These are phyloP conservation scores for Eulemur albifrons DNA, from an alignment of 2,797 vertebrate species.

Conservation along the genomic window DNA sequence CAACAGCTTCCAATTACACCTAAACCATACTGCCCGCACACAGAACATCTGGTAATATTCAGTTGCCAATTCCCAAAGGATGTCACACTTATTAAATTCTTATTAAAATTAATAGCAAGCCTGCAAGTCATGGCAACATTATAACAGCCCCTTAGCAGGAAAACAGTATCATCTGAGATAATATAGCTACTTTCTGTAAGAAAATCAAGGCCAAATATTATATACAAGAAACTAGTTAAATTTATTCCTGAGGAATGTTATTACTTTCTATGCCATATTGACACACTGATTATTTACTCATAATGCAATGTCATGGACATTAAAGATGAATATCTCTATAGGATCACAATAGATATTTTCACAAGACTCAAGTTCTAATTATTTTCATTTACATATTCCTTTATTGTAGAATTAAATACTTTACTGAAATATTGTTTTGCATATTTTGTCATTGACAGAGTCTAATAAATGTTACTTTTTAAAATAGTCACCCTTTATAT, in stretches of 20 bases:
- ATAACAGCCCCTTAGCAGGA: conserved; percentile 40
- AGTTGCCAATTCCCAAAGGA: conserved; percentile 42
- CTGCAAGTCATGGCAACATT: conserved; percentile 34
- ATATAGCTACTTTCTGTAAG: conserved; percentile 46
- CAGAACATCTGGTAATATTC: conserved; percentile 69
- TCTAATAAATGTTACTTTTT: conserved; percentile 19
- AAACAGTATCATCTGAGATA: conserved; percentile 58
- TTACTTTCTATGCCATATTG: not conserved
- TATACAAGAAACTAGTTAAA: conserved; percentile 29
- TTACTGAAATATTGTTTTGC: conserved; percentile 7
- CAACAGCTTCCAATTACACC: not conserved
- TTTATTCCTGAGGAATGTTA: conserved; percentile 13
- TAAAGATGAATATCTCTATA: conserved; percentile 31
- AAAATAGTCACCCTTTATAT: not conserved
- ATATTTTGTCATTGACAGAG: not conserved
- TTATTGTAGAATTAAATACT: conserved; percentile 19
- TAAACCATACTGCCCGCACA: not conserved
- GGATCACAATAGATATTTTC: not conserved
- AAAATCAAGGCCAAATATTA: conserved; percentile 29
- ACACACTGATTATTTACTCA: conserved; percentile 11
- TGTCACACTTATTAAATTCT: conserved; percentile 70
- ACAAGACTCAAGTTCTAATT: not conserved
- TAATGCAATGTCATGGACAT: not conserved
- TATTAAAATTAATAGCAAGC: conserved; percentile 76
- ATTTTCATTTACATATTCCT: not conserved